Conservation (phyloP, 1,140 invertebrate species). For the Homarus americanus region DNA sequence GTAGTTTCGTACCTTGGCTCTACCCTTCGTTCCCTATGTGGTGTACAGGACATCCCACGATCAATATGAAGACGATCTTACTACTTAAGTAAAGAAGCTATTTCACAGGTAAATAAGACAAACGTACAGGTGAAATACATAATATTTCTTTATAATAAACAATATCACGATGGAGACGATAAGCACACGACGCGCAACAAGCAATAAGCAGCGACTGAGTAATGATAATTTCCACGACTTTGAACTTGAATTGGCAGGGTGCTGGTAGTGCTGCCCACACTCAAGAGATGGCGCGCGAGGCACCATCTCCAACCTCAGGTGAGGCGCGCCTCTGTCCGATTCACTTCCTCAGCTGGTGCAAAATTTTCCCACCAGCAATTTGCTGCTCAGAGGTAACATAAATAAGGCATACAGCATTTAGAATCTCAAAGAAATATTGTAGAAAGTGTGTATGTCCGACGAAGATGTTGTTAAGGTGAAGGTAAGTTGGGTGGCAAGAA, state of each 20-base stretch:
- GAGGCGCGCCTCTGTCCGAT: slow-evolving; percentile 22
- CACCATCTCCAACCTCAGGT: neutral
- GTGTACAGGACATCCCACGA: too few species aligned
- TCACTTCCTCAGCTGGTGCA: neutral
- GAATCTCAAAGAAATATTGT: neutral
- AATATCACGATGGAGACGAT: too few species aligned
- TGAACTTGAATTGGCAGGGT: slow-evolving; percentile 41
- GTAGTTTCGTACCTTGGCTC: too few species aligned
- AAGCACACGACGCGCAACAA: slow-evolving; percentile 9
- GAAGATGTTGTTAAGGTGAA: neutral
- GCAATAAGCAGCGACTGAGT: slow-evolving; percentile 26
- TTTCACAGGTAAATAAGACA: too few species aligned
- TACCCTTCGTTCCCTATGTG: too few species aligned
- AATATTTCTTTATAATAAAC: too few species aligned
- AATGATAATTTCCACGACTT: slow-evolving; percentile 47
- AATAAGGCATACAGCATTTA: too few species aligned
- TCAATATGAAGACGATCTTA: too few species aligned
- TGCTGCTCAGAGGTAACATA: too few species aligned
- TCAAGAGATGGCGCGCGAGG: slow-evolving; percentile 45
- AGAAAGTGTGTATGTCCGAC: neutral
- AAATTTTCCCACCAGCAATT: neutral
- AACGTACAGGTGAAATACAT: too few species aligned
- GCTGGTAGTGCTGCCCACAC: neutral
- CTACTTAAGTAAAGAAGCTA: too few species aligned
- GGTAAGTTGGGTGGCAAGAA: neutral